Percentiles rank a stretch among this genome's conserved stretches.
phyloP scores from a whole-genome alignment of 2,888 invertebrate genomes.

The Hypercompe scribonia region DNA sequence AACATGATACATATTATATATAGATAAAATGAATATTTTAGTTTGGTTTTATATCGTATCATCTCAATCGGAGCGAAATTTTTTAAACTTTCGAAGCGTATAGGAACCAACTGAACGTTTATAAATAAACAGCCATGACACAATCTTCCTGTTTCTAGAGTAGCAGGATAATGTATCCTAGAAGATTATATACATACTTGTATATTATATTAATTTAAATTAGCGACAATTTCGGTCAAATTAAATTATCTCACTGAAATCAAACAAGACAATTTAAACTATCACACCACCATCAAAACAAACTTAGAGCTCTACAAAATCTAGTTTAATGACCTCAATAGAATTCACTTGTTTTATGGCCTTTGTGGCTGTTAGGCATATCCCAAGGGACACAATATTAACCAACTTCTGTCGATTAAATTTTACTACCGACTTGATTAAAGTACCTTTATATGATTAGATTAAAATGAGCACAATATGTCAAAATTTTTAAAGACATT shows the following conservation, averaged over 20 bases:
- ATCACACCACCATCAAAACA: constrained; percentile 28
- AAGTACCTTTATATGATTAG: constrained; percentile 7
- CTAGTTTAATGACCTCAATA: constrained; percentile 41
- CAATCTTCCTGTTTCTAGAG: no score
- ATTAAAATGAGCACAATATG: neutral
- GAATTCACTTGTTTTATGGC: constrained; percentile 16
- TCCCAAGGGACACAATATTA: constrained; percentile 34
- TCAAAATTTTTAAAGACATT: no score
- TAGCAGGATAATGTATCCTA: neutral
- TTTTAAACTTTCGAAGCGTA: no score
- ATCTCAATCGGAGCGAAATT: no score
- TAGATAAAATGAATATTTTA: no score
- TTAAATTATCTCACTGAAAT: neutral
- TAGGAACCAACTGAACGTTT: no score
- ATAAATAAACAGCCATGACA: no score
- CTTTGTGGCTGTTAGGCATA: constrained; percentile 21
- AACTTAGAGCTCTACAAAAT: constrained; percentile 36
- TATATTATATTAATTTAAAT: neutral
- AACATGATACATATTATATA: no score
- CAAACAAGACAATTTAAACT: neutral
- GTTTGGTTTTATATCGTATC: no score
- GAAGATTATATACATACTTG: neutral
- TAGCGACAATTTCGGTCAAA: neutral
- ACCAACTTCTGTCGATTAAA: constrained; percentile 39
- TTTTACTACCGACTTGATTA: constrained; percentile 44